These are phyloP conservation scores for Scomber colias DNA, from an alignment of 2,113 vertebrate species.

Conservation along the genomic window DNA sequence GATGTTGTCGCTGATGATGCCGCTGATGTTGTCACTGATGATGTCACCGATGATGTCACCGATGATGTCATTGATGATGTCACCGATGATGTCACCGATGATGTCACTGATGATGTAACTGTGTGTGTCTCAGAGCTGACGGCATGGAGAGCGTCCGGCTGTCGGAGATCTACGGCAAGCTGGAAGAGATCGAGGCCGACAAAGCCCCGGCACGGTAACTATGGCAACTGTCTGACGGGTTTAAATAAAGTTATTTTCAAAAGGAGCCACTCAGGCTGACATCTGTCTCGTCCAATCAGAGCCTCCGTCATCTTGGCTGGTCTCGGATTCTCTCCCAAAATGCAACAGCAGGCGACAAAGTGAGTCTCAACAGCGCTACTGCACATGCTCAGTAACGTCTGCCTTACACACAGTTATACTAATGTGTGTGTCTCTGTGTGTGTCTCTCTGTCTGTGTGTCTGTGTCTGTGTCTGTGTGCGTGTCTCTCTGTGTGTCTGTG, in stretches of 20 bases:
- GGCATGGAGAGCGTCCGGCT: constrained; percentile 90
- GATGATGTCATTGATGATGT: too few relatives aligned
- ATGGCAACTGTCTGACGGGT: neutral
- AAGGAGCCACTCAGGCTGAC: neutral
- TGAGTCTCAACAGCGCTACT: constrained; percentile 76
- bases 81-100: too few relatives aligned
- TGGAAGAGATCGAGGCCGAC: constrained; percentile 98
- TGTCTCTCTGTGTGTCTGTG: too few relatives aligned
- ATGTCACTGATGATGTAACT: too few relatives aligned
- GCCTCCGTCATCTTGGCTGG: constrained; percentile 97
- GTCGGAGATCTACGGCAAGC: constrained; percentile 91
- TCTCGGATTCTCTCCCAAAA: constrained; percentile 93
- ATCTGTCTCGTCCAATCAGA: constrained; percentile 79
- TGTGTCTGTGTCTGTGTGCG: too few relatives aligned
- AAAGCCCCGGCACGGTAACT: constrained; percentile 95
- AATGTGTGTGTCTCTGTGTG: constrained; percentile 13
- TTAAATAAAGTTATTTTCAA: too few relatives aligned
- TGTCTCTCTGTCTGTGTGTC: neutral
- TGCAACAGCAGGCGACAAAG: constrained; percentile 97
- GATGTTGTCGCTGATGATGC: too few relatives aligned
- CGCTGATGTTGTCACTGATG: too few relatives aligned
- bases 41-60: too few relatives aligned
- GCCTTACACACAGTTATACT: too few relatives aligned
- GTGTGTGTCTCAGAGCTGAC: constrained; percentile 83
- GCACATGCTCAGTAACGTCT: neutral